Evolutionary conservation across 2,888 invertebrate genomes (phyloP).

Genomic region (Prosapia bicincta): DNA sequence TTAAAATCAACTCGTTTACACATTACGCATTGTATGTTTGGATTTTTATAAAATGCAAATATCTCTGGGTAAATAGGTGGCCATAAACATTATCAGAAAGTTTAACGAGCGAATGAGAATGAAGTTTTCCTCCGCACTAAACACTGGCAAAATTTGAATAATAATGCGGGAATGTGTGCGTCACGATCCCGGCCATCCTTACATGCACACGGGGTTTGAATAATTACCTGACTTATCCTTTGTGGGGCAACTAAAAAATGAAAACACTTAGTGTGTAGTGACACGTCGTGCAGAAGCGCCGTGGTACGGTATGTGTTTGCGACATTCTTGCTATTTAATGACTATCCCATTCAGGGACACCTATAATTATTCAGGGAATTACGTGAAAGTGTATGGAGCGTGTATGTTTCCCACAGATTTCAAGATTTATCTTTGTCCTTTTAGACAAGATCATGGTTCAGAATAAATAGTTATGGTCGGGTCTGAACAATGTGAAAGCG

Average conservation of each 20-base stretch:
- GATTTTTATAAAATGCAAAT: too few species aligned
- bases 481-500: neutral
- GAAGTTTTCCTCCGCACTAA: neutral
- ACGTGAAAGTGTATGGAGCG: neutral
- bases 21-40: too few species aligned
- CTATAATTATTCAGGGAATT: neutral
- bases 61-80: too few species aligned
- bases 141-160: neutral
- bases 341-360: neutral
- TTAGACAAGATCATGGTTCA: slow-evolving; percentile 2
- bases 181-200: neutral
- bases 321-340: neutral
- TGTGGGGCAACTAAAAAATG: neutral
- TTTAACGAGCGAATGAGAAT: neutral
- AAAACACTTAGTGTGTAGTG: neutral
- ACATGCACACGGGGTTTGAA: neutral
- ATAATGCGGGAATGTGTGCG: neutral
- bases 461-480: neutral
- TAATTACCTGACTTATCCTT: neutral
- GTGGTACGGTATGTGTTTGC: neutral
- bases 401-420: neutral
- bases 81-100: too few species aligned
- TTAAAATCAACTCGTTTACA: too few species aligned
- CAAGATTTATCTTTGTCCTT: neutral
- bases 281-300: neutral